Evolutionary conservation across 2,113 vertebrate genomes (phyloP), one percentile per base, ranked within the genome.

Genomic region (cat (Felis catus)): DNA sequence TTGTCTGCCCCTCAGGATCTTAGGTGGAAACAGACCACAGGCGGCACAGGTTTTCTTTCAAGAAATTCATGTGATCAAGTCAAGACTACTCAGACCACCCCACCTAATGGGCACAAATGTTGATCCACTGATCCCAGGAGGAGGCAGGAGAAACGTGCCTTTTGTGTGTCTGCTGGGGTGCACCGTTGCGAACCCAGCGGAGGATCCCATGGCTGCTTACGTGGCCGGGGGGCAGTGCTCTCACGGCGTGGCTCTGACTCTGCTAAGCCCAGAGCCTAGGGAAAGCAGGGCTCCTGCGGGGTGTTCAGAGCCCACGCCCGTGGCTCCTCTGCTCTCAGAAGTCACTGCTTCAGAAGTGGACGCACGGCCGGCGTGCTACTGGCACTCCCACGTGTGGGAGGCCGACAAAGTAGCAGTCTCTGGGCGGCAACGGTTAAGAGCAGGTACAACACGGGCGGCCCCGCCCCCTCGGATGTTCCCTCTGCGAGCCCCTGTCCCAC

Each of bases 381-480:
- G 33, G 39, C n/a, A 15, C 15, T 39, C 16, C 88, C 0, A 3
- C 6, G 2, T 27, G 33, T 8, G 23, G 25, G 0, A 4, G 6
- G 48, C 15, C 63, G 3, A 33, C 1, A 4, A 8, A 41, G 11
- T 21, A 53, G 58, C 3, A 5, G 19, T 36, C n/a, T 29, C 18
- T 12, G 7, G 16, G 36, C 9, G 25, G 33, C 9, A 19, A 12
- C 1, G 18, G 39, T 18, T 21, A 21, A 91, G 45, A 70, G 51
- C 4, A 41, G 5, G 23, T 0, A 0, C 33, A 6, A 29, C 6
- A 10, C 19, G 0, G 9, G 27, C 25, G 1, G 12, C 31, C 9
- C 36, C 10, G 0, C 4, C 27, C 55, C 53, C 25, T 18, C 83
- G 1, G 1, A 5, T 1, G 13, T 41, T 41, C 12, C 27, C 41